A percentile compares a stretch with the other conserved stretches of the same genome.
Conservation (phyloP, 2,888 invertebrate species). For the Macrosoma leucophasiata region DNA sequence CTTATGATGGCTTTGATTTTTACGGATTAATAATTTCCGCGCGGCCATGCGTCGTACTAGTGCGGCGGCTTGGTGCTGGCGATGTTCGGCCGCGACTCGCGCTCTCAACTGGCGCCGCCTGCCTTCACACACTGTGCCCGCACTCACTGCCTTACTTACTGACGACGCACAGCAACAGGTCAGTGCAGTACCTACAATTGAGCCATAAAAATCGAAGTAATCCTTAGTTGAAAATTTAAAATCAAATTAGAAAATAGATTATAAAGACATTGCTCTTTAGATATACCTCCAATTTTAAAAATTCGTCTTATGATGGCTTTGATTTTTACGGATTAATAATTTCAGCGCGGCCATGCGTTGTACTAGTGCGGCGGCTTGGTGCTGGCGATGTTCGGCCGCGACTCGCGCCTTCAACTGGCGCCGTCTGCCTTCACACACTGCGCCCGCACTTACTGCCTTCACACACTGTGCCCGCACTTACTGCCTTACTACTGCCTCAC, state of each 20-base stretch:
- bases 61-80: conserved; percentile 33
- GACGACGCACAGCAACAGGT: conserved; percentile 41
- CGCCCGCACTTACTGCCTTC: conserved; percentile 33
- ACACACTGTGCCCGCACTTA: no score
- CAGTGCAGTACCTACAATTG: not conserved
- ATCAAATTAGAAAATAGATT: no score
- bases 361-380: conserved; percentile 30
- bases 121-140: conserved; percentile 29
- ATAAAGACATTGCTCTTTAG: not conserved
- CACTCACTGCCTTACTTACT: conserved; percentile 36
- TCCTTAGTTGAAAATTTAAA: no score
- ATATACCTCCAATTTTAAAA: not conserved
- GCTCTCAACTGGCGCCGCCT: conserved; percentile 35
- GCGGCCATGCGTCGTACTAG: conserved; percentile 39
- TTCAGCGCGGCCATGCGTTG: conserved; percentile 45
- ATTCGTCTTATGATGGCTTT: not conserved
- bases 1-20: no score
- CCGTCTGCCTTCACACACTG: conserved; percentile 30
- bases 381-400: conserved; percentile 40
- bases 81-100: conserved; percentile 41
- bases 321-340: no score
- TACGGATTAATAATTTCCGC: no score
- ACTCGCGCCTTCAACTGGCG: conserved; percentile 38
- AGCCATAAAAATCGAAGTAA: no score
- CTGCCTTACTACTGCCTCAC: no score